These are phyloP conservation scores for Epinotia demarniana DNA, from an alignment of 2,888 invertebrate species.

Conservation along the genomic window DNA sequence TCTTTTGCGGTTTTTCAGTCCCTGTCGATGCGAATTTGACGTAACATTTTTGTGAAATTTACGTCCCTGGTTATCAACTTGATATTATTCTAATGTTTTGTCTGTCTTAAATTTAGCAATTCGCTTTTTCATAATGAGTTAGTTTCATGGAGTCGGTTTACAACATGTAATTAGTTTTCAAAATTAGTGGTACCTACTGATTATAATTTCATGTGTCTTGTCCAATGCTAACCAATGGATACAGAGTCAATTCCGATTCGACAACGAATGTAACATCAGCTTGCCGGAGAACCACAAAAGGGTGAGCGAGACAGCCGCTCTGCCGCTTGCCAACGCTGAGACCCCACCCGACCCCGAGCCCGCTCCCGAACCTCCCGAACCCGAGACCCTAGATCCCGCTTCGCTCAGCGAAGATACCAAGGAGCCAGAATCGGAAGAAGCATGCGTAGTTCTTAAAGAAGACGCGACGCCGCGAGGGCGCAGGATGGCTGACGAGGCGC, in stretches of 20 bases:
- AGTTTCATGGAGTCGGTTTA: neutral
- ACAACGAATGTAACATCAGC: constrained; percentile 99
- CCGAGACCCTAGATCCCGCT: constrained; percentile 61
- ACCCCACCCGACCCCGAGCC: constrained; percentile 56
- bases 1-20: no score
- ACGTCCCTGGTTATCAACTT: neutral
- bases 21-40: constrained; percentile 10
- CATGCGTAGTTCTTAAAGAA: constrained; percentile 80
- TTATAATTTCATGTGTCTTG: constrained; percentile 53
- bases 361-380: constrained; percentile 58
- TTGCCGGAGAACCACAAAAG: constrained; percentile 99
- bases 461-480: constrained; percentile 76
- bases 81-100: neutral
- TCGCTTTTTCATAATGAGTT: constrained; percentile 1
- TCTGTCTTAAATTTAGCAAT: neutral
- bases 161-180: neutral
- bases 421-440: constrained; percentile 65
- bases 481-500: constrained; percentile 79
- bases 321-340: constrained; percentile 73
- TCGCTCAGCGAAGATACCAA: constrained; percentile 67
- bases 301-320: constrained; percentile 90
- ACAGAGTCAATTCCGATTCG: constrained; percentile 99
- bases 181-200: neutral
- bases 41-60: constrained; percentile 7
- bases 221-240: constrained; percentile 74